A percentile compares a stretch with the other conserved stretches of the same genome.
These are phyloP conservation scores for Musca domestica DNA, from an alignment of 1,140 invertebrate species.

Conservation along the genomic window DNA sequence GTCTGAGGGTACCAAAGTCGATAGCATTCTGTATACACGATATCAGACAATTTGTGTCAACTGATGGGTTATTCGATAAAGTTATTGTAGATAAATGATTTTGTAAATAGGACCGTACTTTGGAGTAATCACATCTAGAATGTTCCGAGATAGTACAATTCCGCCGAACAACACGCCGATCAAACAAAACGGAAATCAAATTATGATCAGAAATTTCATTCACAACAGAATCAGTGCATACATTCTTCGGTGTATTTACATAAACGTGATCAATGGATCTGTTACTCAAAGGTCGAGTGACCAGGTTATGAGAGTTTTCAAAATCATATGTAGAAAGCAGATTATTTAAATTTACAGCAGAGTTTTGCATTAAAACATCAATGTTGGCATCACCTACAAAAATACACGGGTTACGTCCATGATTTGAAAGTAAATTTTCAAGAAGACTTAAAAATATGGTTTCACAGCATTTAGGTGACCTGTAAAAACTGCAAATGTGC, in stretches of 20 bases:
- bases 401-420: too few species aligned
- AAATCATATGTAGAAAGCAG: too few species aligned
- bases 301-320: too few species aligned
- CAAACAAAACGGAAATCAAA: background rate
- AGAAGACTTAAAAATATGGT: too few species aligned
- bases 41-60: background rate
- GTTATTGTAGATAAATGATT: background rate
- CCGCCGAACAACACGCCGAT: background rate
- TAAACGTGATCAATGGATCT: background rate
- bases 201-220: background rate
- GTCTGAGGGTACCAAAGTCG: background rate
- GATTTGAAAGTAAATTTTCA: too few species aligned
- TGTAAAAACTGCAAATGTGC: too few species aligned
- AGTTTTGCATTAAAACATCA: too few species aligned
- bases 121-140: background rate
- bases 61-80: background rate
- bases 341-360: too few species aligned
- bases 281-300: background rate
- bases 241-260: background rate
- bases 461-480: too few species aligned
- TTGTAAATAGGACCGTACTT: background rate
- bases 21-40: background rate
- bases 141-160: too few species aligned
- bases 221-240: background rate
- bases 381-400: too few species aligned